Percentiles rank a stretch among this genome's conserved stretches.
phyloP scores from a whole-genome alignment of 92 coral and sea anemone species.

The Porites lobata region DNA sequence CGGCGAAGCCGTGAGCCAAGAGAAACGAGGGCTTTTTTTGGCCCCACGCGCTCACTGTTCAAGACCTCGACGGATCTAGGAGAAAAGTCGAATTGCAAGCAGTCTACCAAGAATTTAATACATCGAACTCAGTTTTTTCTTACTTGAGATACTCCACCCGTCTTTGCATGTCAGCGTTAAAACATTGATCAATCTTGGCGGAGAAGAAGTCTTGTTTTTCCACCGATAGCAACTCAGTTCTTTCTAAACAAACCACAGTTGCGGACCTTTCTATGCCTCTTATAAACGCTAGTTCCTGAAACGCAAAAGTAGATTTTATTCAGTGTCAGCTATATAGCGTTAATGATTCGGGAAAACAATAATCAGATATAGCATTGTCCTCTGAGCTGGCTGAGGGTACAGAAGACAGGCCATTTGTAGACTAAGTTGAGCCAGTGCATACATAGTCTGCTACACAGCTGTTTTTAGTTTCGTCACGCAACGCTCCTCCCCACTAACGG shows the following conservation, averaged over 20 bases:
- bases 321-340: not conserved
- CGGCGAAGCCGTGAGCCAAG: no score
- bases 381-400: no score
- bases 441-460: no score
- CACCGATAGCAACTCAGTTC: constrained; percentile 87
- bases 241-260: constrained; percentile 91
- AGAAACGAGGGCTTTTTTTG: no score
- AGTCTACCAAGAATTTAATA: not conserved
- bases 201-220: constrained; percentile 88
- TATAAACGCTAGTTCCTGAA: constrained; percentile 93
- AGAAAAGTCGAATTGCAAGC: not conserved
- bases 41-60: not conserved
- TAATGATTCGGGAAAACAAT: no score
- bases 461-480: no score
- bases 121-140: not conserved
- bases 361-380: no score
- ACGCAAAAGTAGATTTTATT: not conserved
- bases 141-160: constrained; percentile 91
- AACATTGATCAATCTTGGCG: constrained; percentile 81
- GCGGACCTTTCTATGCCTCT: constrained; percentile 81
- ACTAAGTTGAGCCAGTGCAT: no score
- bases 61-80: not conserved
- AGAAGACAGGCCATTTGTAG: no score
- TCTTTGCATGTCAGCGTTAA: constrained; percentile 79
- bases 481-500: no score